Percentiles rank a stretch among this genome's conserved stretches.
These are phyloP conservation scores for Ceratotherium simum DNA, from an alignment of 2,113 vertebrate species.

Conservation along the genomic window DNA sequence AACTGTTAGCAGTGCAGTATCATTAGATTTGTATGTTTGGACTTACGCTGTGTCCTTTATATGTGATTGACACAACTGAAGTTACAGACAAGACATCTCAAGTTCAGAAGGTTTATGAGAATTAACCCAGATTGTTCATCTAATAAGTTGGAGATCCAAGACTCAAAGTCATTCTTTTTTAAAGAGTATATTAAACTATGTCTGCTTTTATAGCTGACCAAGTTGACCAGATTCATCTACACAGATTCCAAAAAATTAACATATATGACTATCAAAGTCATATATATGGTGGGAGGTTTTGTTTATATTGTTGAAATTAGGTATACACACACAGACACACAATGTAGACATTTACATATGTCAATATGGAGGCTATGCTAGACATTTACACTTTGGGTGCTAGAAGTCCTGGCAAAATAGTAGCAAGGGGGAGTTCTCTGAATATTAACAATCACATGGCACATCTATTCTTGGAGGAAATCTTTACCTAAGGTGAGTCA, in stretches of 20 bases:
- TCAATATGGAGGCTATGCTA: not conserved
- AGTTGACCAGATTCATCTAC: not conserved
- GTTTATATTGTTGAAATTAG: not conserved
- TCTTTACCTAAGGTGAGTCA: not conserved
- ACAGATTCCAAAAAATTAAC: not conserved
- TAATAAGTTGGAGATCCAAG: not conserved
- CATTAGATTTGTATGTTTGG: not conserved
- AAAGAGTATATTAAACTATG: not conserved
- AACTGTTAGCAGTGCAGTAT: not conserved
- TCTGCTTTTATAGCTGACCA: not conserved
- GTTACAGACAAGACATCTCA: not conserved
- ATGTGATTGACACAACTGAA: not conserved
- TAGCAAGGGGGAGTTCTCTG: not conserved
- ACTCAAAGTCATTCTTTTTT: not conserved
- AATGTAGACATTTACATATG: not conserved
- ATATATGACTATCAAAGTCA: not conserved
- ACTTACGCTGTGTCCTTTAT: not conserved
- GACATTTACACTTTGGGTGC: not conserved
- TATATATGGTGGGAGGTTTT: not conserved
- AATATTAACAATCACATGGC: not conserved
- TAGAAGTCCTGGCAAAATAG: not conserved
- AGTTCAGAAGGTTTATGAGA: not conserved
- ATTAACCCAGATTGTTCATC: not conserved
- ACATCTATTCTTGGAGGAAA: not conserved
- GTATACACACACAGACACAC: not conserved